phyloP scores from a whole-genome alignment of 2,113 vertebrate genomes.

The Otocyon megalotis region DNA sequence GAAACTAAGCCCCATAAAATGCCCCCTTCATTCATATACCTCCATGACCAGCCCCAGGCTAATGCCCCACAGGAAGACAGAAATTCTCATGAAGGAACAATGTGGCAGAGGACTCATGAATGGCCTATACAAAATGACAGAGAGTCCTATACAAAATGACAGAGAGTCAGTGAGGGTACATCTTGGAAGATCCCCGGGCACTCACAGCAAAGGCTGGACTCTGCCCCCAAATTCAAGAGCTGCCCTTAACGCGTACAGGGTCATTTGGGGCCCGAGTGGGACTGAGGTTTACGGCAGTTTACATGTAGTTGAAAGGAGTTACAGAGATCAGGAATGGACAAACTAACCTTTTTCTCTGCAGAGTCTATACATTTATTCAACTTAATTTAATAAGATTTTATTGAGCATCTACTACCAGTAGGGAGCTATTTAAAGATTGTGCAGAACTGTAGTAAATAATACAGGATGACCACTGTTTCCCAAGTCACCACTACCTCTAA shows the following conservation, averaged over 20 bases:
- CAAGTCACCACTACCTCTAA: background rate
- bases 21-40: background rate
- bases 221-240: background rate
- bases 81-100: background rate
- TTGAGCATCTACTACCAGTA: background rate
- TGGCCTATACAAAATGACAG: background rate
- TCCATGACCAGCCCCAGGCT: background rate
- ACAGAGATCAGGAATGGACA: background rate
- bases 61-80: background rate
- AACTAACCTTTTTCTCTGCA: background rate
- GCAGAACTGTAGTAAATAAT: background rate
- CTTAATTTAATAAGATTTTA: background rate
- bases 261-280: background rate
- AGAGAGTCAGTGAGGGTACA: background rate
- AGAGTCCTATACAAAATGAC: background rate
- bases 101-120: background rate
- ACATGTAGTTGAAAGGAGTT: background rate
- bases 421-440: background rate
- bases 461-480: background rate
- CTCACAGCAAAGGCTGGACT: background rate
- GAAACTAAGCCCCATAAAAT: background rate
- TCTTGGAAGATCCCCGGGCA: fast-evolving
- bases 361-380: background rate
- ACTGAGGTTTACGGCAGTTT: background rate
- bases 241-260: background rate